These are phyloP conservation scores for Paramisgurnus dabryanus DNA, from an alignment of 2,113 vertebrate genomes.

Conservation along the genomic window DNA sequence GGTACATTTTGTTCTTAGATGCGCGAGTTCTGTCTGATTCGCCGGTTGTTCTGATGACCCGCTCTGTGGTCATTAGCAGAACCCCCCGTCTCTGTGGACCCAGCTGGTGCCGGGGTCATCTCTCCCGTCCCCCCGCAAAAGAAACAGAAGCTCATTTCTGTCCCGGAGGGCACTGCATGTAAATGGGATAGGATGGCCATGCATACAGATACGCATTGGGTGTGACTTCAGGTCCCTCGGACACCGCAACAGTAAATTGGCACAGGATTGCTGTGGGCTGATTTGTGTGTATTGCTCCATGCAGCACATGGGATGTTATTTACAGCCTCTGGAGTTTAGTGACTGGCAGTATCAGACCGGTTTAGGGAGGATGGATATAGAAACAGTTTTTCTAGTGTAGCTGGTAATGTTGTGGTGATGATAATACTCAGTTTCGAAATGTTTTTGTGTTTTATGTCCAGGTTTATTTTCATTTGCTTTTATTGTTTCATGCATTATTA, in stretches of 20 bases:
- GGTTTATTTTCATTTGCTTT: background rate
- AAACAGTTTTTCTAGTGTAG: background rate
- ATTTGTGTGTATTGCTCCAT: constrained; percentile 14
- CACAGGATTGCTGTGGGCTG: constrained; percentile 56
- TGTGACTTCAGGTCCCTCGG: constrained; percentile 50
- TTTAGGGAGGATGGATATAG: constrained; percentile 9
- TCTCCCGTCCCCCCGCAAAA: constrained; percentile 15
- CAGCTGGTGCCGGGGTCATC: constrained; percentile 41
- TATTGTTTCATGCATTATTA: background rate
- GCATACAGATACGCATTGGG: constrained; percentile 64
- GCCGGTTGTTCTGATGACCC: background rate
- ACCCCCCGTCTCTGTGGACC: constrained; percentile 34
- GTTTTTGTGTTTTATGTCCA: background rate
- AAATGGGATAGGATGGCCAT: constrained; percentile 60
- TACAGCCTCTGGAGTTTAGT: constrained; percentile 30
- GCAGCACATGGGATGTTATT: constrained; percentile 36
- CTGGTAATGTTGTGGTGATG: constrained; percentile 16
- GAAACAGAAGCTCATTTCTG: constrained; percentile 37
- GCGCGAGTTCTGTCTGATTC: constrained; percentile 5
- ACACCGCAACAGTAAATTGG: constrained; percentile 58
- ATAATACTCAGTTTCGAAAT: background rate
- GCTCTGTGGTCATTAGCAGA: constrained; percentile 48
- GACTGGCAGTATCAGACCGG: constrained; percentile 25
- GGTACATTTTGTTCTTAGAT: constrained; percentile 1
- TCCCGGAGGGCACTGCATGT: constrained; percentile 41